These are phyloP conservation scores for Propithecus deckenii DNA, from an alignment of 2,797 vertebrate species.

Conservation along the genomic window DNA sequence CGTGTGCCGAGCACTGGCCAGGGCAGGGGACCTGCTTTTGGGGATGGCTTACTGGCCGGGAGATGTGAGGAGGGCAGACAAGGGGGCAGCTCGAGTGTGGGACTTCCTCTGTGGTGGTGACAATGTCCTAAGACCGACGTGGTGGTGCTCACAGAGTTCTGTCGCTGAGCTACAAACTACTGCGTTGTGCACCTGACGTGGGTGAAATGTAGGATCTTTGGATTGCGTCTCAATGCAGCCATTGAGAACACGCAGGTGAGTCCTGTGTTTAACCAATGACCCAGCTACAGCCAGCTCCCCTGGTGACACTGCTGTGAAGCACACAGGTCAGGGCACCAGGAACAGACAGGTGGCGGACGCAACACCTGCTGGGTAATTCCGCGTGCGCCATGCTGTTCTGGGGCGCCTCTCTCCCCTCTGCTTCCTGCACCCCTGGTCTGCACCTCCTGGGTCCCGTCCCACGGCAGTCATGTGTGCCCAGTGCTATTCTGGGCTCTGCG, in stretches of 20 bases:
- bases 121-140: too few relatives aligned
- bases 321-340: not conserved
- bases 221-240: too few relatives aligned
- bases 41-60: not conserved
- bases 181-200: too few relatives aligned
- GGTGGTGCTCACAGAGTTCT: too few relatives aligned
- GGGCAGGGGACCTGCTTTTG: not conserved
- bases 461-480: fast-evolving
- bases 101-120: not conserved
- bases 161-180: too few relatives aligned
- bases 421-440: not conserved
- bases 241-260: too few relatives aligned
- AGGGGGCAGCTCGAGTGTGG: fast-evolving
- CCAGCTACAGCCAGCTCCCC: fast-evolving
- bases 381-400: fast-evolving
- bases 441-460: not conserved
- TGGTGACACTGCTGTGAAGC: too few relatives aligned
- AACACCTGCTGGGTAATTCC: too few relatives aligned
- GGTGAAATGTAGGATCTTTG: too few relatives aligned
- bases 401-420: not conserved
- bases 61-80: fast-evolving
- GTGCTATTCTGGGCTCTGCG: fast-evolving
- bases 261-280: not conserved
- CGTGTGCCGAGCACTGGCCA: not conserved
- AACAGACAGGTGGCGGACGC: fast-evolving